Evolutionary conservation across 2,113 vertebrate species (phyloP).

Genomic region (Seriola quinqueradiata): DNA sequence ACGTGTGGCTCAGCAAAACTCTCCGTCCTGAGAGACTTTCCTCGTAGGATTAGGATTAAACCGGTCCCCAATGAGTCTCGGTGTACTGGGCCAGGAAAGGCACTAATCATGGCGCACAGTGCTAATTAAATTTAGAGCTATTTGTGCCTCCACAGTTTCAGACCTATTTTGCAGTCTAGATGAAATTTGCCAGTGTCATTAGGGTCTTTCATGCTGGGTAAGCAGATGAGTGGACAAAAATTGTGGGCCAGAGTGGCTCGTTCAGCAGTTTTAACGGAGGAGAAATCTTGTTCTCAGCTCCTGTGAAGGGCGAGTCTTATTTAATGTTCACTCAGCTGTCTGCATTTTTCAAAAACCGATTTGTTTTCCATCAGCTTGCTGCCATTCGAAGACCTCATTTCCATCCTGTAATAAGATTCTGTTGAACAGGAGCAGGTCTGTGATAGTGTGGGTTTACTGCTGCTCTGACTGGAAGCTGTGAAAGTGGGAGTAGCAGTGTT

Average conservation of each 20-base stretch:
- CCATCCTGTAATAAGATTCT: slow-evolving; percentile 1
- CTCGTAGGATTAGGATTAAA: slow-evolving; percentile 77
- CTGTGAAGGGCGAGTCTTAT: slow-evolving; percentile 22
- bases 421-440: slow-evolving; percentile 35
- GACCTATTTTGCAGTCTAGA: slow-evolving; percentile 15
- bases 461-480: slow-evolving; percentile 31
- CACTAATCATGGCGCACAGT: slow-evolving; percentile 50
- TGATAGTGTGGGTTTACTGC: slow-evolving; percentile 20
- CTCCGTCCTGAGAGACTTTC: slow-evolving; percentile 56
- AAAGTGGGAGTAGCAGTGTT: slow-evolving; percentile 43
- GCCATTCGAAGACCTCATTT: slow-evolving; percentile 22
- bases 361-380: slow-evolving; percentile 11
- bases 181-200: slow-evolving; percentile 39
- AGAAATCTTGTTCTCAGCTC: neutral
- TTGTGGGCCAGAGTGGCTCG: slow-evolving; percentile 11
- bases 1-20: slow-evolving; percentile 60
- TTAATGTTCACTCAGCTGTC: slow-evolving; percentile 7
- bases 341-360: neutral
- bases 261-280: slow-evolving; percentile 35
- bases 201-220: slow-evolving; percentile 27
- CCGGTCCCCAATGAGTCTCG: slow-evolving; percentile 51
- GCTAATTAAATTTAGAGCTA: slow-evolving; percentile 64
- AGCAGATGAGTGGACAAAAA: slow-evolving; percentile 41
- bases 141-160: slow-evolving; percentile 27
- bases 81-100: slow-evolving; percentile 42